Conservation (phyloP, 2,113 vertebrate species). For the Tiliqua scincoides region DNA sequence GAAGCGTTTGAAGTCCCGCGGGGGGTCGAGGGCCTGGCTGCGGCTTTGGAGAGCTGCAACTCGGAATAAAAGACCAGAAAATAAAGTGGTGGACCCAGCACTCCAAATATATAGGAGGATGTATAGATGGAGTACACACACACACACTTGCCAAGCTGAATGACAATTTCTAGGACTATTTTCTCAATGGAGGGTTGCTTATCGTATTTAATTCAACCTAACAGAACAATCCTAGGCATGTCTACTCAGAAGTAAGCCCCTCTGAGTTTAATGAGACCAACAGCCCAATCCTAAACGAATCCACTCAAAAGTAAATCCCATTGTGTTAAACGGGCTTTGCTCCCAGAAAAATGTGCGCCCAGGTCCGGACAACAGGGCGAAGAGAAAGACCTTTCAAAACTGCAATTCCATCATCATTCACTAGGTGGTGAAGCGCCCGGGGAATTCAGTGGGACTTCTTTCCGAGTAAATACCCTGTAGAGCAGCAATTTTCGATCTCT, state of each 20-base stretch:
- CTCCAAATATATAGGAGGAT: background rate
- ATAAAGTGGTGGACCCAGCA: background rate
- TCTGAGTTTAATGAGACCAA: background rate
- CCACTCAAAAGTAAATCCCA: background rate
- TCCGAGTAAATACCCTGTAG: too few species aligned
- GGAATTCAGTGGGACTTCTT: background rate
- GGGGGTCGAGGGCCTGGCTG: background rate
- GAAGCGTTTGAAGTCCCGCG: slow-evolving; percentile 1
- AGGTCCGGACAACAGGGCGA: background rate
- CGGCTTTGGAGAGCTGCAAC: background rate
- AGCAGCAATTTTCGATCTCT: too few species aligned
- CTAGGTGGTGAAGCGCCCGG: too few species aligned
- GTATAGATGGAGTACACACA: too few species aligned
- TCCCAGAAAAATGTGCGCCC: background rate
- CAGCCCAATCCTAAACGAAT: background rate
- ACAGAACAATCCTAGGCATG: too few species aligned
- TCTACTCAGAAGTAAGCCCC: background rate
- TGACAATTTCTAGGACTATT: background rate
- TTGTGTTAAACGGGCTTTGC: background rate
- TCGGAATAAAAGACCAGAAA: background rate
- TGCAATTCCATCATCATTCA: background rate
- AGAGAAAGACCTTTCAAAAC: background rate
- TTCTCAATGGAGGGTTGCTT: background rate
- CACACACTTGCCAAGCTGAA: background rate
- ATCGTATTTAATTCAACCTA: background rate